Conservation (phyloP, 2,888 invertebrate genomes). For the Nomada lathburiana region DNA sequence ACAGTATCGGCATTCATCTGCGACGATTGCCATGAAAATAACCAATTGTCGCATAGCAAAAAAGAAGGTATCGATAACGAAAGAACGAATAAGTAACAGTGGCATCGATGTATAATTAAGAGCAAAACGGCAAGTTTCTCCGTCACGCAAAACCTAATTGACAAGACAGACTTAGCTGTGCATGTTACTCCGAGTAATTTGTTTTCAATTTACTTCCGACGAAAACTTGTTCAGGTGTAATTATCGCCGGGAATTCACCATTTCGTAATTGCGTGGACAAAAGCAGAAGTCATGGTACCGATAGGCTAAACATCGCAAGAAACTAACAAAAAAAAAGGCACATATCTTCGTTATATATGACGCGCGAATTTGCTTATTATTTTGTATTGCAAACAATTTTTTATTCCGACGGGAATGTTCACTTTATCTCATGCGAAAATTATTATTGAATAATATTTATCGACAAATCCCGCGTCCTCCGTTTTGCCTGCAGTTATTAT, state of each 20-base stretch:
- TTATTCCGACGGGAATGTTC: no score
- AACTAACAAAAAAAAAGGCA: not conserved
- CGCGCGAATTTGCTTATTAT: no score
- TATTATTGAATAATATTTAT: no score
- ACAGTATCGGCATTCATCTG: no score
- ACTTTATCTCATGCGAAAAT: no score
- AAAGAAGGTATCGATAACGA: not conserved
- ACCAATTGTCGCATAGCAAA: not conserved
- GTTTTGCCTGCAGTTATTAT: no score
- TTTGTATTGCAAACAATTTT: no score
- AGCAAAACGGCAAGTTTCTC: not conserved
- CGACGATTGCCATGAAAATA: no score
- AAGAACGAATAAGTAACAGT: not conserved
- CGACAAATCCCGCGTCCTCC: no score
- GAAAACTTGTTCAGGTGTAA: not conserved
- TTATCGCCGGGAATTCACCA: not conserved
- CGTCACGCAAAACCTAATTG: not conserved
- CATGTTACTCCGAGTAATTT: not conserved
- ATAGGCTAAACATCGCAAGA: no score
- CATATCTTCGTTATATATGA: no score
- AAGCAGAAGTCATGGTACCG: no score
- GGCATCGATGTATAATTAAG: not conserved
- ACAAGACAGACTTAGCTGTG: not conserved
- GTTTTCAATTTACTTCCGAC: conserved; percentile 5
- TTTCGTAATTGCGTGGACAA: not conserved